Evolutionary conservation across 2,888 invertebrate species (phyloP).

Genomic region (Cremastinae sp.): DNA sequence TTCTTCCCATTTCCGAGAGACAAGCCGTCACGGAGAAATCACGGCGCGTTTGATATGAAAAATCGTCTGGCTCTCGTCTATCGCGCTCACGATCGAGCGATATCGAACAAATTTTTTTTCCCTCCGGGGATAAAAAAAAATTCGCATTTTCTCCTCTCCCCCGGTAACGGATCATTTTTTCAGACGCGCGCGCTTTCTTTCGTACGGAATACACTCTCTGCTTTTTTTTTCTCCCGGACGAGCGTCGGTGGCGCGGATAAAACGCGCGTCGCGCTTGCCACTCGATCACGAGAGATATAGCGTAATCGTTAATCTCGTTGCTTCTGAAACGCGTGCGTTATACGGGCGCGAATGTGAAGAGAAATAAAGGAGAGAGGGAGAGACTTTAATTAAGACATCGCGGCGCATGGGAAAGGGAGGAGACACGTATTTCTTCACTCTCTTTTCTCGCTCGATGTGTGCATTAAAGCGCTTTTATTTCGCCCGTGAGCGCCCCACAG

Average conservation of each 20-base stretch:
- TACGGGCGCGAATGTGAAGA: conserved; percentile 17
- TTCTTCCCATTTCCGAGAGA: conserved; percentile 53
- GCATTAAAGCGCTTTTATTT: conserved; percentile 54
- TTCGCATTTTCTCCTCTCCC: background rate
- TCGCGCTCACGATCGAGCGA: background rate
- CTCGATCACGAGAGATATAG: conserved; percentile 22
- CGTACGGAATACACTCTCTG: too few relatives aligned
- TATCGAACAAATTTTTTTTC: background rate
- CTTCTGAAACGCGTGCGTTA: conserved; percentile 24
- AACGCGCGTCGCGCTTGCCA: conserved; percentile 12
- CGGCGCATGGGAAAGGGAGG: conserved; percentile 26
- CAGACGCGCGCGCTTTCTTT: too few relatives aligned
- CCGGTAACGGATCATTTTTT: background rate
- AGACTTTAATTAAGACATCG: conserved; percentile 59
- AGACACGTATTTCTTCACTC: conserved; percentile 13
- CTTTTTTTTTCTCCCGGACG: background rate
- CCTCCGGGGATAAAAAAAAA: conserved; percentile 3
- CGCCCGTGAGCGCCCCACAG: conserved; percentile 35
- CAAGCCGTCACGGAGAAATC: conserved; percentile 16
- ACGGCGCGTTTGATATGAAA: conserved; percentile 8
- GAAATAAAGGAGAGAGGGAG: conserved; percentile 27
- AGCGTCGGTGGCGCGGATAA: background rate
- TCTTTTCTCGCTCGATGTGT: conserved; percentile 25
- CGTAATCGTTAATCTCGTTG: conserved; percentile 57
- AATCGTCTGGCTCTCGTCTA: conserved; percentile 39